A percentile compares a stretch with the other conserved stretches of the same genome.
phyloP scores from a whole-genome alignment of 2,113 vertebrate species.

The Hippolais icterina region DNA sequence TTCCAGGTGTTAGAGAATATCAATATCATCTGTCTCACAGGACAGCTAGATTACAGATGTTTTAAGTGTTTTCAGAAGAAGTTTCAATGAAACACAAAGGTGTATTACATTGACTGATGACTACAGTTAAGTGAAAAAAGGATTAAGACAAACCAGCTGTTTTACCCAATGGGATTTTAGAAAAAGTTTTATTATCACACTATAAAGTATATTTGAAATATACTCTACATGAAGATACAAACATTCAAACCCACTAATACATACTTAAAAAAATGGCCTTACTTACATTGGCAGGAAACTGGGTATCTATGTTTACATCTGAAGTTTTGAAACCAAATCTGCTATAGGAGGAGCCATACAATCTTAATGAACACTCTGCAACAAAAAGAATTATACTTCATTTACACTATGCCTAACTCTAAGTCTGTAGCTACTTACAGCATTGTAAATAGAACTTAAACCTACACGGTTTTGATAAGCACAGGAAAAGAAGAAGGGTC shows the following conservation, averaged over 20 bases:
- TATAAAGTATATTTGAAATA: background rate
- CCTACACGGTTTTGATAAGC: background rate
- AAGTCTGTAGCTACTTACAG: background rate
- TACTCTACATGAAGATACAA: background rate
- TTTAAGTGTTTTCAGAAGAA: background rate
- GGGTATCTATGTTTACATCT: slow-evolving; percentile 91
- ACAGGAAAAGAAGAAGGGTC: background rate
- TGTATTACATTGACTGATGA: background rate
- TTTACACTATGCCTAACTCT: background rate
- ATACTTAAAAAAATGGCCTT: slow-evolving; percentile 16
- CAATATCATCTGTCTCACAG: background rate
- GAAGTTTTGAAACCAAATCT: slow-evolving; percentile 92
- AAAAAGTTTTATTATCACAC: background rate
- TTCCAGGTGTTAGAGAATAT: background rate
- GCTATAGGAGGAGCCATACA: slow-evolving; percentile 93
- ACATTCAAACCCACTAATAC: background rate
- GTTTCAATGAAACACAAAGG: background rate
- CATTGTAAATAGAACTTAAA: background rate
- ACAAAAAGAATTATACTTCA: background rate
- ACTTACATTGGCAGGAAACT: slow-evolving; percentile 90
- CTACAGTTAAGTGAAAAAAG: background rate
- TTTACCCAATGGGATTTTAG: background rate
- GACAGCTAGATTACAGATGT: background rate
- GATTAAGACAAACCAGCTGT: background rate
- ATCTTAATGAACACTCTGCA: slow-evolving; percentile 87